A percentile compares a stretch with the other conserved stretches of the same genome.
Conservation (phyloP, 1,140 invertebrate genomes). For the Calephelis virginiensis region DNA sequence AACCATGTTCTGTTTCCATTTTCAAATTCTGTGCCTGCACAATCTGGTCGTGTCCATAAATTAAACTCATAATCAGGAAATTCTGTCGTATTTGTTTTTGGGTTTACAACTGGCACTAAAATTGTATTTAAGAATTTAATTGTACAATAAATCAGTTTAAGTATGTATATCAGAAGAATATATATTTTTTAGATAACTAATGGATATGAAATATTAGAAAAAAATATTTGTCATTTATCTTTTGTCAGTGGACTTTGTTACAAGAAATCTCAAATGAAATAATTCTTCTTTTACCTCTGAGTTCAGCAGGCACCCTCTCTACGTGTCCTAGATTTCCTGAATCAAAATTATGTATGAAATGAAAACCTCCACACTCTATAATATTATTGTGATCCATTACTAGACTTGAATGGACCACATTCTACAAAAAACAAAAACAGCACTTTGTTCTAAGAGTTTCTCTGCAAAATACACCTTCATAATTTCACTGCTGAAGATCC, state of each 20-base stretch:
- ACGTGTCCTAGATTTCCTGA: slow-evolving; percentile 91
- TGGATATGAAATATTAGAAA: not conserved
- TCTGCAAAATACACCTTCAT: slow-evolving; percentile 49
- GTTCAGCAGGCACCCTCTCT: slow-evolving; percentile 80
- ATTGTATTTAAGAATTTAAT: not conserved
- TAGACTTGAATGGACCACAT: slow-evolving; percentile 60
- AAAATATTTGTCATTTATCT: too few species aligned
- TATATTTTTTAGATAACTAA: not conserved
- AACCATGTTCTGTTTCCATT: slow-evolving; percentile 97
- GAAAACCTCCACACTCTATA: slow-evolving; percentile 82
- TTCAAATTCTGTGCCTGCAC: slow-evolving; percentile 91
- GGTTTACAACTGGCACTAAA: slow-evolving; percentile 53
- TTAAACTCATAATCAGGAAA: slow-evolving; percentile 90
- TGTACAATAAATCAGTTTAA: too few species aligned
- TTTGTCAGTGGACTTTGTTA: slow-evolving; percentile 8
- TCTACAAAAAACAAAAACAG: slow-evolving; percentile 57
- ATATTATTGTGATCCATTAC: slow-evolving; percentile 69
- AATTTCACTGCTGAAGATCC: slow-evolving; percentile 55
- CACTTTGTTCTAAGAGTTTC: slow-evolving; percentile 42
- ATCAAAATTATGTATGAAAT: slow-evolving; percentile 90
- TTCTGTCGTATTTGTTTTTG: slow-evolving; percentile 53
- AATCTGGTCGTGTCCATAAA: slow-evolving; percentile 94
- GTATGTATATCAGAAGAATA: too few species aligned
- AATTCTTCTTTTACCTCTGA: slow-evolving; percentile 49
- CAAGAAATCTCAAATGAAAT: slow-evolving; percentile 22